Evolutionary conservation across 2,888 invertebrate species (phyloP).

Genomic region (Adelphocoris suturalis): DNA sequence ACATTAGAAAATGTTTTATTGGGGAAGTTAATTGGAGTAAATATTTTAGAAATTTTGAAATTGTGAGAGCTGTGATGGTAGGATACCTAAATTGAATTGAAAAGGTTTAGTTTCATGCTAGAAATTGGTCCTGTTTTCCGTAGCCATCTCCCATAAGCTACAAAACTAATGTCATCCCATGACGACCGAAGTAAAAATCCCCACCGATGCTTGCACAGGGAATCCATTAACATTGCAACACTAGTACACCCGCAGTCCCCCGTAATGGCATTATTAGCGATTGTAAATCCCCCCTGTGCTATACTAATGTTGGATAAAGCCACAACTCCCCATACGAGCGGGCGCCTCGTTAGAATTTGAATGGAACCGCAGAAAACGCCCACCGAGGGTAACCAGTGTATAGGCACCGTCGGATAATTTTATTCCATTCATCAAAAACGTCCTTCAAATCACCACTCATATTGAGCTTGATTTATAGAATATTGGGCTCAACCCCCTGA

Average conservation of each 20-base stretch:
- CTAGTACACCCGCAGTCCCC: background rate
- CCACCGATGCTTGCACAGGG: background rate
- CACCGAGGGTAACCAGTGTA: conserved; percentile 58
- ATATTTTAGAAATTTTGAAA: too few species aligned
- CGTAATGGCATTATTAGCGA: conserved; percentile 50
- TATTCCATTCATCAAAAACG: conserved; percentile 64
- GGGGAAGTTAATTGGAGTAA: too few species aligned
- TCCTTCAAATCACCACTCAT: conserved; percentile 55
- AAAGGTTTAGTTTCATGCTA: too few species aligned
- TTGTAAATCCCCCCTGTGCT: conserved; percentile 25
- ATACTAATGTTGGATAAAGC: conserved; percentile 6
- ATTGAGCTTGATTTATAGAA: conserved; percentile 67
- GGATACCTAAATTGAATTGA: too few species aligned
- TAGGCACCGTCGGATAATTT: conserved; percentile 46
- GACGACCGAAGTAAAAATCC: background rate
- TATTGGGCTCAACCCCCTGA: conserved; percentile 36
- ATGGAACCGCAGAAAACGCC: conserved; percentile 59
- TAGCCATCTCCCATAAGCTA: too few species aligned
- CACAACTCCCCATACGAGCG: conserved; percentile 20
- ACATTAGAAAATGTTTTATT: too few species aligned
- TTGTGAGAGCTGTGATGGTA: too few species aligned
- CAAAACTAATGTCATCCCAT: background rate
- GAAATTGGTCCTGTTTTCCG: too few species aligned
- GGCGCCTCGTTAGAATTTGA: conserved; percentile 63
- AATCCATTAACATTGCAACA: background rate